phyloP scores from a whole-genome alignment of 2,113 vertebrate genomes.

The Trogon melanurus region DNA sequence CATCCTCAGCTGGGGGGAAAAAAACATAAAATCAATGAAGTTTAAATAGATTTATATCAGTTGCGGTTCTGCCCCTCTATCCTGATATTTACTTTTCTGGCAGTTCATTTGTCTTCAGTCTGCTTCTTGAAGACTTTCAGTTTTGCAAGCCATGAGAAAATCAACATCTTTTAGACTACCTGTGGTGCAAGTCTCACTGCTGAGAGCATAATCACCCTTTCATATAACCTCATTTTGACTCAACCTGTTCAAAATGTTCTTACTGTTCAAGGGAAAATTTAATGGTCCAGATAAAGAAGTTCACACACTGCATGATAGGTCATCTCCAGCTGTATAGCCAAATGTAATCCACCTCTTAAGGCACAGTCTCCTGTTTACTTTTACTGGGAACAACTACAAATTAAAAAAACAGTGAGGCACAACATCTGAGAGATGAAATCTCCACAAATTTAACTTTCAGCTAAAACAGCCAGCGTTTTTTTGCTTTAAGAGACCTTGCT shows the following conservation, averaged over 20 bases:
- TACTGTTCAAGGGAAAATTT: neutral
- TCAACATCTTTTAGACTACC: neutral
- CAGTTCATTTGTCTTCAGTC: neutral
- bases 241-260: neutral
- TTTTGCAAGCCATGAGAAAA: neutral
- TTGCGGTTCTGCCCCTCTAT: neutral
- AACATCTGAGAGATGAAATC: neutral
- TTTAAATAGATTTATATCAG: neutral
- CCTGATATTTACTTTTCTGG: neutral
- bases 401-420: neutral
- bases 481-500: neutral
- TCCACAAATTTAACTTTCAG: neutral
- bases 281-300: neutral
- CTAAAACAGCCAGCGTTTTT: neutral
- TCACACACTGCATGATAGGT: accelerated
- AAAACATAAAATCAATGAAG: neutral
- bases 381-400: neutral
- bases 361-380: neutral
- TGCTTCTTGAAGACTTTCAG: neutral
- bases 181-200: neutral
- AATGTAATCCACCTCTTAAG: neutral
- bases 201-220: neutral
- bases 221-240: neutral
- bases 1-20: neutral
- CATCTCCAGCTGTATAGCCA: neutral